A percentile compares a stretch with the other conserved stretches of the same genome.
These are phyloP conservation scores for Oreohelix idahoensis DNA, from an alignment of 1,140 invertebrate species.

Conservation along the genomic window DNA sequence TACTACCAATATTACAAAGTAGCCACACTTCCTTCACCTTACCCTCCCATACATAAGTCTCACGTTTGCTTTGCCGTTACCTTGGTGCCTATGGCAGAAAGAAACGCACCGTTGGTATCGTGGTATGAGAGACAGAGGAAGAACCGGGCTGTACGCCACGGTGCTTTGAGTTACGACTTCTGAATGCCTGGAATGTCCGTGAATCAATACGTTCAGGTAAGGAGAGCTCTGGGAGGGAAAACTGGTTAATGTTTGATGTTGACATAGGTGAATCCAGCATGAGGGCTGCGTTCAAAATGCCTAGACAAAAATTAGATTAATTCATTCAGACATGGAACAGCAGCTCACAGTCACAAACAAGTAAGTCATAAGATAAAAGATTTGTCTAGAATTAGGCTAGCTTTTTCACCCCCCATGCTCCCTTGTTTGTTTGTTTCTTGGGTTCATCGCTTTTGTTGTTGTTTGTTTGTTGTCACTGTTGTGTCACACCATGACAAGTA, in stretches of 20 bases:
- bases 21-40: no score
- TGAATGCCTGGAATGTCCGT: background rate
- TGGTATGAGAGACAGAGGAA: background rate
- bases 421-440: no score
- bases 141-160: background rate
- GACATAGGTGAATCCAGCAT: background rate
- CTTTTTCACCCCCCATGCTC: no score
- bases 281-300: background rate
- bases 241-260: background rate
- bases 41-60: background rate
- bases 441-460: no score
- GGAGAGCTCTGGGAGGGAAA: constrained; percentile 1
- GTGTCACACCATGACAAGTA: no score
- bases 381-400: no score
- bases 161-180: background rate
- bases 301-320: no score
- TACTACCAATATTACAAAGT: no score
- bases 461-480: no score
- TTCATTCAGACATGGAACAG: no score
- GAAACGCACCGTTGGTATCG: background rate
- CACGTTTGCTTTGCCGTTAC: background rate
- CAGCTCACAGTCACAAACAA: no score
- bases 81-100: background rate
- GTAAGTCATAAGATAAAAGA: no score
- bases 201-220: background rate